phyloP scores from a whole-genome alignment of 2,797 vertebrate genomes.

The Antennarius maculatus region DNA sequence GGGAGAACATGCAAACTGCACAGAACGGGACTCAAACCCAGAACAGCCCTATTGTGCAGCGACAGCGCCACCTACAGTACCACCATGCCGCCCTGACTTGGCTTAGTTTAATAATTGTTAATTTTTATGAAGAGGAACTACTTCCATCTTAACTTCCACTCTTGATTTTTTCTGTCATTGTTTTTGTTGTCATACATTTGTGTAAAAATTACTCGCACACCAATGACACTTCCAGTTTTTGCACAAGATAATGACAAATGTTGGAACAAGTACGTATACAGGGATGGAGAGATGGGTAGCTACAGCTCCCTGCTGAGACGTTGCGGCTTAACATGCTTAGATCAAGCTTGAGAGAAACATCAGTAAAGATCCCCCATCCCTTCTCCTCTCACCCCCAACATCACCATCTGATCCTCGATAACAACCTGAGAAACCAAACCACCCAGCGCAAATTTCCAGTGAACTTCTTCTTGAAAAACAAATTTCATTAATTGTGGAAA shows the following conservation, averaged over 20 bases:
- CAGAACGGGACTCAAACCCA: too few relatives aligned
- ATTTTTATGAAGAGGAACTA: too few relatives aligned
- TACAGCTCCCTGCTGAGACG: conserved; percentile 28
- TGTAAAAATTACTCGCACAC: neutral
- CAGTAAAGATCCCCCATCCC: conserved; percentile 12
- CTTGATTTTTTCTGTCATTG: neutral
- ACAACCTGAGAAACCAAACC: neutral
- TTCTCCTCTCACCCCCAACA: conserved; percentile 1
- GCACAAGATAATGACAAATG: conserved; percentile 3
- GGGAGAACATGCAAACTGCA: too few relatives aligned
- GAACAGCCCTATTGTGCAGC: too few relatives aligned
- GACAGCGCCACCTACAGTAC: too few relatives aligned
- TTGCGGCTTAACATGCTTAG: conserved; percentile 22
- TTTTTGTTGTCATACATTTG: conserved; percentile 15
- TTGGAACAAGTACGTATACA: conserved; percentile 16
- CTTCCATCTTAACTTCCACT: neutral
- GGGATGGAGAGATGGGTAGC: conserved; percentile 9
- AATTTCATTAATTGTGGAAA: conserved; percentile 71
- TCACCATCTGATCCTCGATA: conserved; percentile 27
- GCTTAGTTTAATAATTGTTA: too few relatives aligned
- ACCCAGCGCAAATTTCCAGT: conserved; percentile 39
- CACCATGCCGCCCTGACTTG: too few relatives aligned
- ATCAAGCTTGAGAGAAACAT: conserved; percentile 38
- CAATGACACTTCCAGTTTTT: conserved; percentile 1
- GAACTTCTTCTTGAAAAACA: conserved; percentile 51